Conservation (phyloP, 2,888 invertebrate species). For the Erebia palarica region DNA sequence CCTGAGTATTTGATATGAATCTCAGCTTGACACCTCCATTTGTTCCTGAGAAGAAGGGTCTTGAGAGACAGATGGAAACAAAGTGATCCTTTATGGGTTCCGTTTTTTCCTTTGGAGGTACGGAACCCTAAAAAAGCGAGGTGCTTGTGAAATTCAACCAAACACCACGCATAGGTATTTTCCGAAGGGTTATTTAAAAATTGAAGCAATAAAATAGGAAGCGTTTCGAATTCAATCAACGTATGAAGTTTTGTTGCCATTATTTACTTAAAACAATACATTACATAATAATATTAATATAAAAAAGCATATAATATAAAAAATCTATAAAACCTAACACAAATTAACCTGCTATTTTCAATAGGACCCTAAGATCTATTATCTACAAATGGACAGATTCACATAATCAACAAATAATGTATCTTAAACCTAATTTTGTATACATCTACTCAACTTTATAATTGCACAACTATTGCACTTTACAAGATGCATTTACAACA, state of each 20-base stretch:
- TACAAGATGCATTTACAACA: constrained; percentile 81
- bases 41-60: too few species aligned
- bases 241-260: background rate
- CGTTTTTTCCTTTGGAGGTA: too few species aligned
- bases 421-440: constrained; percentile 62
- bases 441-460: constrained; percentile 79
- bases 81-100: too few species aligned
- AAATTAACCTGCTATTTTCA: constrained; percentile 27
- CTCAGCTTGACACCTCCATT: too few species aligned
- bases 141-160: too few species aligned
- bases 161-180: background rate
- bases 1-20: too few species aligned
- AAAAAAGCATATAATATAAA: constrained; percentile 7
- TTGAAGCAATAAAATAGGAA: background rate
- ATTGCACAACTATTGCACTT: constrained; percentile 81
- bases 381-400: constrained; percentile 73
- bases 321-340: constrained; percentile 23
- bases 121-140: too few species aligned
- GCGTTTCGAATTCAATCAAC: background rate
- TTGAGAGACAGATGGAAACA: too few species aligned
- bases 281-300: background rate
- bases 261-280: background rate
- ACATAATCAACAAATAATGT: constrained; percentile 68
- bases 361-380: constrained; percentile 44
- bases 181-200: background rate